These are phyloP conservation scores for Temnothorax nylanderi DNA, from an alignment of 1,140 invertebrate genomes.

Conservation along the genomic window DNA sequence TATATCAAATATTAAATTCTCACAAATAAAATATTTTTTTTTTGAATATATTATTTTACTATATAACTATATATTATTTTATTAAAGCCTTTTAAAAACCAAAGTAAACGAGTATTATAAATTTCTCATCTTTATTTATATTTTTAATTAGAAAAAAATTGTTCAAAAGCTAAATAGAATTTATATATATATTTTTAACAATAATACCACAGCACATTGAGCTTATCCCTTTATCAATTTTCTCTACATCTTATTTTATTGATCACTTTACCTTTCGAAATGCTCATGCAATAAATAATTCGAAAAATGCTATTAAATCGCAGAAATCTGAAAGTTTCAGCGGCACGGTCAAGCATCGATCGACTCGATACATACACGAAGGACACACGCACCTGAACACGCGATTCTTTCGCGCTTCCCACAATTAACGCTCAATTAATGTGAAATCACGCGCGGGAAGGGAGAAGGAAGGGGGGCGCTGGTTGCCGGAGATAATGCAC, in stretches of 20 bases:
- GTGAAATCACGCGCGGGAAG: neutral
- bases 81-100: neutral
- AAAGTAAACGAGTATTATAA: neutral
- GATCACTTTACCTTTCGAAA: neutral
- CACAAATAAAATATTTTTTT: neutral
- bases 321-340: neutral
- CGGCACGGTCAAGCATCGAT: neutral
- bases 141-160: neutral
- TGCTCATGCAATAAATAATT: neutral
- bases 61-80: neutral
- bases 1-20: neutral
- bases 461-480: neutral
- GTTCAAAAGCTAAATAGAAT: neutral
- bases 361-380: neutral
- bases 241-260: neutral
- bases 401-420: neutral
- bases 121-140: neutral
- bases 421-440: conserved; percentile 21
- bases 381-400: neutral
- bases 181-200: neutral
- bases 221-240: neutral
- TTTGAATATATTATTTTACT: neutral
- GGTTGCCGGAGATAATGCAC: neutral
- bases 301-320: neutral
- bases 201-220: neutral